These are phyloP conservation scores for Trachurus trachurus DNA, from an alignment of 2,797 vertebrate genomes.

Conservation along the genomic window DNA sequence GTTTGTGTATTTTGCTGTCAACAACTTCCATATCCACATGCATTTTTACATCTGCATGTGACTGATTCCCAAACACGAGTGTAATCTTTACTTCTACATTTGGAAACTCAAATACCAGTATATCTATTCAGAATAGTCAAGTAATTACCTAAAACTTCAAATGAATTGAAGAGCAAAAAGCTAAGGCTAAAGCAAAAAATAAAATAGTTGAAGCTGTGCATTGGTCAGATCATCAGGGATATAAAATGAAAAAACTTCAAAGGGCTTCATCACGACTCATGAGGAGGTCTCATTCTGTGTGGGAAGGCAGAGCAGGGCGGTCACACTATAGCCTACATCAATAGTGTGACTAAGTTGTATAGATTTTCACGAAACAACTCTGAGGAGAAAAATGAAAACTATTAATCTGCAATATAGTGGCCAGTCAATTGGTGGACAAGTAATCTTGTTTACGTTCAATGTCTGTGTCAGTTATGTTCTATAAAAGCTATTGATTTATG, in stretches of 20 bases:
- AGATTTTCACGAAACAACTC: slow-evolving; percentile 17
- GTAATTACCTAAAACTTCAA: background rate
- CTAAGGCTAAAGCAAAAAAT: too few relatives aligned
- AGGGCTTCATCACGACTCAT: background rate
- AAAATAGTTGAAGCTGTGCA: too few relatives aligned
- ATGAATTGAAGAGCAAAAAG: background rate
- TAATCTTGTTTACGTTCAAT: background rate
- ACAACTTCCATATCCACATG: background rate
- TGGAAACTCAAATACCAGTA: too few relatives aligned
- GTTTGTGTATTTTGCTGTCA: background rate
- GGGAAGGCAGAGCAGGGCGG: background rate
- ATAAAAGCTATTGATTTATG: slow-evolving; percentile 33
- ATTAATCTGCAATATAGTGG: background rate
- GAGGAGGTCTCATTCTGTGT: background rate
- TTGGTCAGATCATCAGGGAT: background rate
- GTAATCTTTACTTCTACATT: too few relatives aligned
- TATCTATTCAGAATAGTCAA: too few relatives aligned
- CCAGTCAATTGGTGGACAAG: slow-evolving; percentile 11
- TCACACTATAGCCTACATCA: slow-evolving; percentile 12
- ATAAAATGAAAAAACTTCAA: slow-evolving; percentile 4
- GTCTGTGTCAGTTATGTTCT: background rate
- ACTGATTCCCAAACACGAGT: background rate
- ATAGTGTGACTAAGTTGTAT: background rate
- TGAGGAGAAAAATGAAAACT: slow-evolving; percentile 21
- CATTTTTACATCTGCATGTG: background rate